Evolutionary conservation across 2,888 invertebrate genomes (phyloP), one percentile per base, ranked within the genome.

Genomic region (Hemithea aestivaria): DNA sequence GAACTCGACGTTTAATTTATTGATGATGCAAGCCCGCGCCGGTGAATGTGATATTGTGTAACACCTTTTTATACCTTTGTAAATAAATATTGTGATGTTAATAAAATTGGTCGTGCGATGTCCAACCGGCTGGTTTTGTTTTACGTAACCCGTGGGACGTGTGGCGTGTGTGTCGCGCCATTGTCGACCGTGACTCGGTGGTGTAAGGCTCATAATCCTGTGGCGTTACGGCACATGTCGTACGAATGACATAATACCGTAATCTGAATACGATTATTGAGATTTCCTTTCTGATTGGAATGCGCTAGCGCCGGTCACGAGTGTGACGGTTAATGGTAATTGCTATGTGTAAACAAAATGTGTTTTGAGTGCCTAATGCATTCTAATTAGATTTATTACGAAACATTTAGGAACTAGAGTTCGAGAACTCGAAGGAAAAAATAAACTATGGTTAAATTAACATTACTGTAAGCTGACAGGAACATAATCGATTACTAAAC

Each of bases 21-120:
- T 78, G 71, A 73, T 79, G 79, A 75, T 70, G 76, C 74, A 75
- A 65, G 66, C 54, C 46, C 56, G 69, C 70, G 66, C 61, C 67
- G 64, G 74, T 69, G 71, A 66, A 73, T 80, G 84, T 83, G 82
- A 82, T 82, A 81, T 75, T 77, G 73, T 73, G 77, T 65, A 78
- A 79, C 70, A 71, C 66, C 71, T 68, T 66, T 80, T 79, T 79
- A 73, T 79, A 78, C 63, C 58, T 82, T 82, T 84, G 77, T 83
- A 78, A 61, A 77, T 82, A 78, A 68, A 70, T 71, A 71, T 66
- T 70, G 69, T 52, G 33, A 27, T 36, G 66, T 66, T 66, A 72
- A 72, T 73, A 76, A 80, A 77, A 79, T 60, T 65, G 64, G 60
- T 69, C 60, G 63, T 59, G 48, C 55, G 65, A 70, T 62, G 63